Evolutionary conservation across 2,113 vertebrate genomes (phyloP), one percentile per base, ranked within the genome.

Genomic region (Cavia aperea): DNA sequence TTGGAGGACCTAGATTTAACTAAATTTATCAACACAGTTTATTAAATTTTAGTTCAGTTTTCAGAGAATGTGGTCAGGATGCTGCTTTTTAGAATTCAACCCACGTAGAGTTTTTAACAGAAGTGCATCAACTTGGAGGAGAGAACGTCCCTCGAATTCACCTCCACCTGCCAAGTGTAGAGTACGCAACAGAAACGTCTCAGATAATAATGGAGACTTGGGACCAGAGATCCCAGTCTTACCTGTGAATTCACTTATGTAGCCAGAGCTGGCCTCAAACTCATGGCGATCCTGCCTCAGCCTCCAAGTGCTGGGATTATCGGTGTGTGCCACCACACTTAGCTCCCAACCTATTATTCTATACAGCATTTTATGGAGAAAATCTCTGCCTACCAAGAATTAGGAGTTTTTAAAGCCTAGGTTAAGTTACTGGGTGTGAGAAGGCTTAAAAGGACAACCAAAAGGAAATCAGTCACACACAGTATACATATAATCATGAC

Each of bases 21-120:
- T 21, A 33, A 95, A 89, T 84, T 79, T 63, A 88, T 29, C 65
- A 93, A 68, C 63, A 70, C 8, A 56, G 62, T 15, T 90, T 51
- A 46, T 63, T 84, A 95, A 96, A 94, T 90, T 19, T 70, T 49
- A 96, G 46, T 90, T 65, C 93, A n/a, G 79, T 65, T 86, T 81
- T 95, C 93, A 39, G 43, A 96, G 65, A 96, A 23, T 95, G 31
- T 85, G 63, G 24, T 81, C 86, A 94, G 91, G 29, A 78, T 88
- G 54, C 43, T 86, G 65, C 36, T 93, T 95, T 51, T 89, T 92
- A 70, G 12, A 89, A 70, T 86, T 65, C 2, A 33, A 68, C 73
- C 73, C 51, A 14, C 90, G 63, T 58, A 62, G 90, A 78, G 68
- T 89, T 90, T 94, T 81, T 93, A 94, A 87, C 81, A 94, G 81